phyloP scores from a whole-genome alignment of 2,113 vertebrate species.

The Danio rerio region DNA sequence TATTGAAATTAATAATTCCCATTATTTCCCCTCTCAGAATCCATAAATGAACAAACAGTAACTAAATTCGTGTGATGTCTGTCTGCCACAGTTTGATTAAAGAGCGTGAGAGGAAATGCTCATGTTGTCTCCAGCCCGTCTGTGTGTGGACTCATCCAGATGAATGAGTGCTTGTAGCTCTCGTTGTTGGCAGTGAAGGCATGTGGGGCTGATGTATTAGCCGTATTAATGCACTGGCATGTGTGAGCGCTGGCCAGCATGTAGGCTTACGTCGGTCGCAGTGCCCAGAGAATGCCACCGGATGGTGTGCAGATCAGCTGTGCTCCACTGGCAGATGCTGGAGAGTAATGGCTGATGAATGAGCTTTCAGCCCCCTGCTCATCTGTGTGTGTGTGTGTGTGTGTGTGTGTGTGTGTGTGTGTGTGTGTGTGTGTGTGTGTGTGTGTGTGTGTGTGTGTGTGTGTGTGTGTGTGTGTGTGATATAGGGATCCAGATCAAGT shows the following conservation, averaged over 20 bases:
- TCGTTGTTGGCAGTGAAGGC: background rate
- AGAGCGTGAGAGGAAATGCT: background rate
- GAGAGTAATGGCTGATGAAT: constrained; percentile 25
- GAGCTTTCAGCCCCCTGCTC: constrained; percentile 13
- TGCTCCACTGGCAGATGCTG: constrained; percentile 23
- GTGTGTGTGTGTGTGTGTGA: constrained; percentile 47
- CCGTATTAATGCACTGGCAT: constrained; percentile 14
- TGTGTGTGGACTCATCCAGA: background rate
- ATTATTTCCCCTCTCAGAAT: background rate
- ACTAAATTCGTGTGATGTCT: background rate
- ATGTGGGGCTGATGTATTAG: constrained; percentile 16
- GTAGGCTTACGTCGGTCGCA: background rate
- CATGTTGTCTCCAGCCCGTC: background rate
- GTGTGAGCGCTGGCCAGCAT: background rate
- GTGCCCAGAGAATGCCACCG: constrained; percentile 2
- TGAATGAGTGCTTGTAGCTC: constrained; percentile 20
- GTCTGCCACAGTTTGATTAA: background rate
- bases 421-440: too few species aligned
- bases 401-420: too few species aligned
- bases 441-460: constrained; percentile 1
- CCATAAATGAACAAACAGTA: background rate
- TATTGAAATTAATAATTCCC: too few species aligned
- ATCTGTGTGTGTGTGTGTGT: background rate
- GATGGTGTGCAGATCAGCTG: constrained; percentile 13
- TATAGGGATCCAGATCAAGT: constrained; percentile 80